phyloP scores from a whole-genome alignment of 1,140 invertebrate species.

The Nixonia krombeini region DNA sequence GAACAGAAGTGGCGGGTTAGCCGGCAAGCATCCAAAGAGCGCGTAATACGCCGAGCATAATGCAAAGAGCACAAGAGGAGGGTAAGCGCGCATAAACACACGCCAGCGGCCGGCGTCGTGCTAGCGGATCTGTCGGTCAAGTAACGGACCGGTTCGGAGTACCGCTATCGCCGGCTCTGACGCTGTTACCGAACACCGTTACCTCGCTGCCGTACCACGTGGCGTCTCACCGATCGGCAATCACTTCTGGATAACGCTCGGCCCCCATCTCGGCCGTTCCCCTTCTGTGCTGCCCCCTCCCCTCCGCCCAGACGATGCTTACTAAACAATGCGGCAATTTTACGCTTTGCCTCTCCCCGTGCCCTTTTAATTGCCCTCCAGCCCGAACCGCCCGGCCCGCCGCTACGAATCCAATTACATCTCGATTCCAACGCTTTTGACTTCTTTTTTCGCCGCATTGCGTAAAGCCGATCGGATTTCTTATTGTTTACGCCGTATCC shows the following conservation, averaged over 20 bases:
- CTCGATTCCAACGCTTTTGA: too few relatives aligned
- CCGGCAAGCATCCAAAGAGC: slow-evolving; percentile 29
- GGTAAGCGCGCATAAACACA: slow-evolving; percentile 21
- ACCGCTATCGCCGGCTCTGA: slow-evolving; percentile 69
- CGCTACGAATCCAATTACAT: too few relatives aligned
- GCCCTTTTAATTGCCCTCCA: not conserved
- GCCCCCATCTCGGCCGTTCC: slow-evolving; percentile 17
- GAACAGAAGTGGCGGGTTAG: slow-evolving; percentile 16
- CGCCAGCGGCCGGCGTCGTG: slow-evolving; percentile 54
- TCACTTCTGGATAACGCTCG: not conserved
- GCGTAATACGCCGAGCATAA: slow-evolving; percentile 34
- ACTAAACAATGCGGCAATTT: slow-evolving; percentile 41
- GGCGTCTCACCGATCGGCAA: slow-evolving; percentile 58
- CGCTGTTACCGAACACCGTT: slow-evolving; percentile 68
- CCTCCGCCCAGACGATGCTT: slow-evolving; percentile 32
- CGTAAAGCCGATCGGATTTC: too few relatives aligned
- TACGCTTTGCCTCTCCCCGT: slow-evolving; percentile 25
- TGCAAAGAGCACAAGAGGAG: slow-evolving; percentile 30
- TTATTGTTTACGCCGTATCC: too few relatives aligned
- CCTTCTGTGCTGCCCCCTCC: slow-evolving; percentile 8
- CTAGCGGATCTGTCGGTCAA: slow-evolving; percentile 72
- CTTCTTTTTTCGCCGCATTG: too few relatives aligned
- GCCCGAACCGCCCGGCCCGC: too few relatives aligned
- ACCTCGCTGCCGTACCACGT: slow-evolving; percentile 61
- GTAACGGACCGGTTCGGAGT: slow-evolving; percentile 67